Conservation (phyloP, 1,140 invertebrate genomes). For the Drosophila saltans region DNA sequence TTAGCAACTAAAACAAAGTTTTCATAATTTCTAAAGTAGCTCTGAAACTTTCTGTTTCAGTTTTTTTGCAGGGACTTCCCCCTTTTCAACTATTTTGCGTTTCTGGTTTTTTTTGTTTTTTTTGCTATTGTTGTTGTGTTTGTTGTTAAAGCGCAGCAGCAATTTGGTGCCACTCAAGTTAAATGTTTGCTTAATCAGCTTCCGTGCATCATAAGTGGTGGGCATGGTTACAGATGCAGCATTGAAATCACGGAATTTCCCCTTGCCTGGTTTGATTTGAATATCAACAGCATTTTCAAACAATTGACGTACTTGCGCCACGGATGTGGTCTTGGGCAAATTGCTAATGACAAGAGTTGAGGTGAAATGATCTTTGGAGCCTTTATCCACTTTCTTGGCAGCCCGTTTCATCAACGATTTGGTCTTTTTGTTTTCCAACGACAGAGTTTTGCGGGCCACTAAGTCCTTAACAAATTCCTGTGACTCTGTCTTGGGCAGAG, state of each 20-base stretch:
- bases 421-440: constrained; percentile 63
- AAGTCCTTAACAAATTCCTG: constrained; percentile 70
- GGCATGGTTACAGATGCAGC: constrained; percentile 71
- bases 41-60: constrained; percentile 14
- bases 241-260: constrained; percentile 62
- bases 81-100: constrained; percentile 23
- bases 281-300: constrained; percentile 75
- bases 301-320: constrained; percentile 61
- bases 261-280: constrained; percentile 68
- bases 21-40: neutral
- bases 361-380: constrained; percentile 58
- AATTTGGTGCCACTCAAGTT: constrained; percentile 59
- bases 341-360: constrained; percentile 73
- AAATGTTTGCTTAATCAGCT: constrained; percentile 58
- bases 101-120: constrained; percentile 42
- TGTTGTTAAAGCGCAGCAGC: constrained; percentile 62
- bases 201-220: constrained; percentile 67
- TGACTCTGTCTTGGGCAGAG: constrained; percentile 70
- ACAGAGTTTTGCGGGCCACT: constrained; percentile 63
- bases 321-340: constrained; percentile 63
- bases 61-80: constrained; percentile 13
- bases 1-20: neutral
- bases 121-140: constrained; percentile 11
- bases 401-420: constrained; percentile 64
- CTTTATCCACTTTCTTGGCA: constrained; percentile 41